Evolutionary conservation across 2,888 invertebrate species (phyloP), one percentile per base, ranked within the genome.

Genomic region (Zele albiditarsus): DNA sequence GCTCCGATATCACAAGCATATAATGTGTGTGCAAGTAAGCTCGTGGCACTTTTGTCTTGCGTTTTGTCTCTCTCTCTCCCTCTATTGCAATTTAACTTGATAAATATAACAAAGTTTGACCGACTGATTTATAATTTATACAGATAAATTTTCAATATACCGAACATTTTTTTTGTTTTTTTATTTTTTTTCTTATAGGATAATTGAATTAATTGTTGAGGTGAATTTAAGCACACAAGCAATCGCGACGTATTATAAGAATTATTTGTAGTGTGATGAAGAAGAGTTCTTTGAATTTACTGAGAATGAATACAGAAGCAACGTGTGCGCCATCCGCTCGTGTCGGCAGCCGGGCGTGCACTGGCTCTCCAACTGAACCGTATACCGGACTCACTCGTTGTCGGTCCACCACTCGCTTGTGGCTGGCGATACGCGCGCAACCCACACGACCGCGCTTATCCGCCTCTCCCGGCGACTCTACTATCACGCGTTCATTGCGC

Each of bases 311-410:
- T 38, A 83, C 27, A 23, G 12, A 53, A 62, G 81, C 76, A 80
- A 82, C 83, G 83, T 46, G 27, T 84, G 82, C 85, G 78, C 88
- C 88, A 84, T 87, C 87, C 89, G 84, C 85, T 88, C 88, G 86
- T 86, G 85, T 88, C 86, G 88, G 86, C 88, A 87, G 89, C 88
- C 89, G 87, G 87, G 89, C 88, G 88, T 88, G 87, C 88, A 89
- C 89, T 88, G 88, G 82, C 85, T 84, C 74, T 62, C 78, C 74
- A 67, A 57, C 58, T 71, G 73, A 63, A 73, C 68, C 53, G 71
- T 62, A 74, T 72, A 71, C 57, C 12, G 27, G 49, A 25, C 62
- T 57, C 74, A 38, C 38, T 77, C 75, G 74, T 62, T 49, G 79
- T 65, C 73, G 67, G 65, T 77, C 66, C 74, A 74, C 70, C 77